Conservation (phyloP, 2,888 invertebrate genomes). For the Amblyjoppa proteus region DNA sequence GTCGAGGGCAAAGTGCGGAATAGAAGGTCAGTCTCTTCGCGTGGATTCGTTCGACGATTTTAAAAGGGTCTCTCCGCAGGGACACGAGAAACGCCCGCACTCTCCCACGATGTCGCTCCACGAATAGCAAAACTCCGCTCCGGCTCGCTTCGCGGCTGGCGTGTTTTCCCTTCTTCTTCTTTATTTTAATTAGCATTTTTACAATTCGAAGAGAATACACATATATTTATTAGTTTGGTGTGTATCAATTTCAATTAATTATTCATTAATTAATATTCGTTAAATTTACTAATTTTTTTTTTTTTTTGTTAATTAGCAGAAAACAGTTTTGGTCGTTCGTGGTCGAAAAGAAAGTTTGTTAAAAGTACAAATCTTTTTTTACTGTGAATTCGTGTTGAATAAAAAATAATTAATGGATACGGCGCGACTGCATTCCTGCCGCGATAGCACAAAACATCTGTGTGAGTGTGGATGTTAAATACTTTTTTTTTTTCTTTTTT, state of each 20-base stretch:
- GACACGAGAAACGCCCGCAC: neutral
- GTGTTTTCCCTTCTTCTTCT: neutral
- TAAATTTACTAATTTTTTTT: neutral
- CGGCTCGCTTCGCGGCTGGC: neutral
- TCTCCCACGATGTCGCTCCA: conserved; percentile 62
- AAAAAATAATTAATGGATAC: neutral
- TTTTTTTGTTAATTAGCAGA: neutral
- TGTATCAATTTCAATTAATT: neutral
- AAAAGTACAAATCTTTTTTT: neutral
- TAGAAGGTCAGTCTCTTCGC: conserved; percentile 19
- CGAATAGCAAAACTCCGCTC: conserved; percentile 49
- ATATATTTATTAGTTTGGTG: neutral
- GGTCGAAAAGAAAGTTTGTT: neutral
- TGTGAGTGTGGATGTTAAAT: neutral
- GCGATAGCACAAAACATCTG: conserved; percentile 18
- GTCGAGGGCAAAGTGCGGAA: neutral
- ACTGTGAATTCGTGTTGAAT: neutral
- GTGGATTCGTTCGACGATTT: conserved; percentile 6
- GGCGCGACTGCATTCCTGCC: neutral
- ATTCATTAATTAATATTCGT: neutral
- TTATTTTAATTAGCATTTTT: neutral
- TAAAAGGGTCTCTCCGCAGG: conserved; percentile 12
- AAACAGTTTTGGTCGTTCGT: neutral
- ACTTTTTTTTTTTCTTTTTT: neutral
- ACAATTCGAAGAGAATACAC: neutral